Evolutionary conservation across 2,113 vertebrate genomes (phyloP).

Genomic region (Lanius ludovicianus): DNA sequence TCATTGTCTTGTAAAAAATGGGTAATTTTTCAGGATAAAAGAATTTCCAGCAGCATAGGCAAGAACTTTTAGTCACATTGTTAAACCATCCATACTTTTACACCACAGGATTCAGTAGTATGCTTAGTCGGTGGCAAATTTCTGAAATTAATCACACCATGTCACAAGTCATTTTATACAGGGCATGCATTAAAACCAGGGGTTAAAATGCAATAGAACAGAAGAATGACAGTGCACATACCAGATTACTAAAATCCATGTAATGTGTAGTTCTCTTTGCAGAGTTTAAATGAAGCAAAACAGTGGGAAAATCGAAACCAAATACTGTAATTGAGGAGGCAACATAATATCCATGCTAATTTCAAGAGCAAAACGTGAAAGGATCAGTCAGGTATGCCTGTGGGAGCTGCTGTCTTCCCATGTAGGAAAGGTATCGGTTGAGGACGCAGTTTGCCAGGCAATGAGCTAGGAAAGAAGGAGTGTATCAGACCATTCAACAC

Average conservation of each 20-base stretch:
- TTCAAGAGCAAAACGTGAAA: neutral
- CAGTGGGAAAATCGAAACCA: neutral
- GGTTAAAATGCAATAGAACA: neutral
- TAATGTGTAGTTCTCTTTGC: neutral
- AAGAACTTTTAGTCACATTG: slow-evolving; percentile 22
- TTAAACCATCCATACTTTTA: slow-evolving; percentile 19
- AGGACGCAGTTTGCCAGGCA: neutral
- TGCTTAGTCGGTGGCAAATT: slow-evolving; percentile 33
- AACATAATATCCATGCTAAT: neutral
- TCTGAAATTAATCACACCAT: neutral
- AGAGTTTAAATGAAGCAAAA: slow-evolving; percentile 24
- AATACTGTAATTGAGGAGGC: neutral
- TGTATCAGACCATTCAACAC: neutral
- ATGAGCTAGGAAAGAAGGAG: neutral
- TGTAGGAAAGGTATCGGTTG: neutral
- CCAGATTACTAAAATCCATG: neutral
- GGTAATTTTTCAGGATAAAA: slow-evolving; percentile 27
- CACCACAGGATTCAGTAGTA: neutral
- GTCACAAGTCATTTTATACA: neutral
- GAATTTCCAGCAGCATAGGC: slow-evolving; percentile 9
- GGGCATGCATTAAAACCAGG: neutral
- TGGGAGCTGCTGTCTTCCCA: neutral
- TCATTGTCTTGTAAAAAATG: neutral
- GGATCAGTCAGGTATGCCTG: neutral
- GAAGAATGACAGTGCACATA: neutral